Conservation (phyloP, 1,140 invertebrate genomes). For the Drosophila pruinosa region DNA sequence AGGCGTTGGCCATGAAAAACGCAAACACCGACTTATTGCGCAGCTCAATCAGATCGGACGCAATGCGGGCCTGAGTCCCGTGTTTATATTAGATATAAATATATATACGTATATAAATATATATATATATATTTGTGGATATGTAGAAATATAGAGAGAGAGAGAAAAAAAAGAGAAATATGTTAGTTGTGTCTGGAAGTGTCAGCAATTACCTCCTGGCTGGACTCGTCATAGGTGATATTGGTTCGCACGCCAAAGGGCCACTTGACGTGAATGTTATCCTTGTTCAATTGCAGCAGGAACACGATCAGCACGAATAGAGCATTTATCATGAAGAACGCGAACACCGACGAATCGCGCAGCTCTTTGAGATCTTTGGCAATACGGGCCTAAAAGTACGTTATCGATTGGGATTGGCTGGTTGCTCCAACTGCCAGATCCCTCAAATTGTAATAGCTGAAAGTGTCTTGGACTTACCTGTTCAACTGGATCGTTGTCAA, state of each 20-base stretch:
- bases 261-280: conserved; percentile 96
- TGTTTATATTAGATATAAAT: conserved; percentile 1
- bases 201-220: conserved; percentile 91
- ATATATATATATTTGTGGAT: background rate
- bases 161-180: conserved; percentile 47
- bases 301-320: conserved; percentile 99
- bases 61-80: conserved; percentile 90
- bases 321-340: conserved; percentile 98
- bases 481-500: conserved; percentile 95
- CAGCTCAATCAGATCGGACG: conserved; percentile 94
- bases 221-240: conserved; percentile 93
- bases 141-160: conserved; percentile 28
- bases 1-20: conserved; percentile 99
- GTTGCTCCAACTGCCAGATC: no score
- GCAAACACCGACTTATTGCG: conserved; percentile 98
- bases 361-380: conserved; percentile 95
- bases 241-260: conserved; percentile 96
- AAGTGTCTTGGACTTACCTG: conserved; percentile 86
- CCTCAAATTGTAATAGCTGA: background rate
- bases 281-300: conserved; percentile 98
- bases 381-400: conserved; percentile 89
- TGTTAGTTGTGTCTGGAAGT: conserved; percentile 68
- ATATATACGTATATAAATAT: conserved; percentile 2
- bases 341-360: conserved; percentile 96
- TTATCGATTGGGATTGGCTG: conserved; percentile 27